These are phyloP conservation scores for Ganaspis brasiliensis DNA, from an alignment of 2,888 invertebrate genomes.

Conservation along the genomic window DNA sequence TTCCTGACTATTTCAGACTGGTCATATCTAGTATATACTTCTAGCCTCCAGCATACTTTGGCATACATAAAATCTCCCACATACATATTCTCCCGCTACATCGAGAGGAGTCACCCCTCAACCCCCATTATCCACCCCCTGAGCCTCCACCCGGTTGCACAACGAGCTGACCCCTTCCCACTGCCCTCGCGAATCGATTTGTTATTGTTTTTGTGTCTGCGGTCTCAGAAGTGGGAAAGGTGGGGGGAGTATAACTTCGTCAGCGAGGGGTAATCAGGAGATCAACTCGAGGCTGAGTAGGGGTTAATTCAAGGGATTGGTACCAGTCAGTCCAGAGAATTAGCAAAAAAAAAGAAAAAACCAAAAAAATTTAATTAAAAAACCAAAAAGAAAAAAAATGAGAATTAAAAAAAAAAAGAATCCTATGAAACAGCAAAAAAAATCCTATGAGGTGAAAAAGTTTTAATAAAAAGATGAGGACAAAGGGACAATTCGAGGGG, in stretches of 20 bases:
- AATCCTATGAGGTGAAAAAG: neutral
- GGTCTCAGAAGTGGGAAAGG: slow-evolving; percentile 73
- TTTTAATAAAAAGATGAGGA: slow-evolving; percentile 42
- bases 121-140: slow-evolving; percentile 53
- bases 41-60: slow-evolving; percentile 66
- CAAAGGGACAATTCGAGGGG: slow-evolving; percentile 57
- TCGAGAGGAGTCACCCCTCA: slow-evolving; percentile 64
- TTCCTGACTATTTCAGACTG: slow-evolving; percentile 71
- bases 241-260: slow-evolving; percentile 65
- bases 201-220: slow-evolving; percentile 80
- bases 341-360: slow-evolving; percentile 20
- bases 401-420: no score
- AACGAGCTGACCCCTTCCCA: slow-evolving; percentile 73
- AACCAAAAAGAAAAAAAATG: neutral
- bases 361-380: slow-evolving; percentile 9
- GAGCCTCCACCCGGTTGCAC: slow-evolving; percentile 57
- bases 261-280: slow-evolving; percentile 54
- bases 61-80: slow-evolving; percentile 71
- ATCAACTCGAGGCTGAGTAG: slow-evolving; percentile 14
- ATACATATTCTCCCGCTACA: slow-evolving; percentile 66
- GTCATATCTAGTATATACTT: slow-evolving; percentile 58
- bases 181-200: slow-evolving; percentile 78
- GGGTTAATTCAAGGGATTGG: slow-evolving; percentile 47
- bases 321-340: slow-evolving; percentile 41
- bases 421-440: no score